Evolutionary conservation across 2,797 vertebrate species (phyloP).

Genomic region (Poeciliopsis gracilis): DNA sequence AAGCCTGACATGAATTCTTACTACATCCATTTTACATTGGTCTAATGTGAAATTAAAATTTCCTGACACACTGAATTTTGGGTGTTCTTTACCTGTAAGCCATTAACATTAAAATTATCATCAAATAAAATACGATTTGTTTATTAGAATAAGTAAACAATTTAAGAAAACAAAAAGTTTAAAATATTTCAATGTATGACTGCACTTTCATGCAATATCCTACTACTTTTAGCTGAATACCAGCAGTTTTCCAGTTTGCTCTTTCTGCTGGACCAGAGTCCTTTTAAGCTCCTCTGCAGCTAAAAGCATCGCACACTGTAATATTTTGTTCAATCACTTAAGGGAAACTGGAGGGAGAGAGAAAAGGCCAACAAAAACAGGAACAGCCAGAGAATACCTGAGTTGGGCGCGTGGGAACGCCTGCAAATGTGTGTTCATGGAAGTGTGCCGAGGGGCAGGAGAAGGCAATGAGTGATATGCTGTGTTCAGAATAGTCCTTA

Average conservation of each 20-base stretch:
- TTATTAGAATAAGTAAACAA: too few species aligned
- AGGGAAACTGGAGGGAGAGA: constrained; percentile 41
- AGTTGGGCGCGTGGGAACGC: constrained; percentile 27
- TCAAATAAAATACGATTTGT: too few species aligned
- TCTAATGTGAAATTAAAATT: too few species aligned
- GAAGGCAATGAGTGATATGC: constrained; percentile 35
- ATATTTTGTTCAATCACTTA: constrained; percentile 67
- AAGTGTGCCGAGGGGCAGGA: constrained; percentile 29
- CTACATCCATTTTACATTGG: too few species aligned
- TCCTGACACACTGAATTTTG: too few species aligned
- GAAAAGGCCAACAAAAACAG: constrained; percentile 31
- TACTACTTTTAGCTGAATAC: neutral
- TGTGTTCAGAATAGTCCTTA: constrained; percentile 56
- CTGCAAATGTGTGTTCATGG: constrained; percentile 15
- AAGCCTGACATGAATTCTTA: too few species aligned
- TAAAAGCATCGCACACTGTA: constrained; percentile 69
- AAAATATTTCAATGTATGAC: too few species aligned
- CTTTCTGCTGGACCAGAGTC: constrained; percentile 21
- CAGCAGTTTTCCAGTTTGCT: constrained; percentile 17
- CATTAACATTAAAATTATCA: too few species aligned
- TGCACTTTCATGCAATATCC: too few species aligned
- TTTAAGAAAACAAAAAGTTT: too few species aligned
- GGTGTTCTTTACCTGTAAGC: too few species aligned
- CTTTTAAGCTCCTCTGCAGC: constrained; percentile 28
- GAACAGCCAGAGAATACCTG: constrained; percentile 33